phyloP scores from a whole-genome alignment of 2,113 vertebrate species.

The Cyphomyrus plagiostoma region DNA sequence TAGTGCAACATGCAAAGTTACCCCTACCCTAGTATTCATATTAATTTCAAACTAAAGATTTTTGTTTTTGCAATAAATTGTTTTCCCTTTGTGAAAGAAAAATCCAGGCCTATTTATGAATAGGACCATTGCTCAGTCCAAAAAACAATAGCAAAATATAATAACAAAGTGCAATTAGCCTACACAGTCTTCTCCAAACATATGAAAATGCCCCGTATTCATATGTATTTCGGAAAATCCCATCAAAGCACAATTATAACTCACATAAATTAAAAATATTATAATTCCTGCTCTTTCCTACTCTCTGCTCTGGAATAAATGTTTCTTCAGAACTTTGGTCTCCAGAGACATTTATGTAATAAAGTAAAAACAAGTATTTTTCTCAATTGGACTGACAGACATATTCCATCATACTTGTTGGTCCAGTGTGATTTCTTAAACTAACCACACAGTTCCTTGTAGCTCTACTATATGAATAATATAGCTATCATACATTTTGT shows the following conservation, averaged over 20 bases:
- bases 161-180: neutral
- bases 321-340: neutral
- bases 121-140: neutral
- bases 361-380: neutral
- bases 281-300: neutral
- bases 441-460: neutral
- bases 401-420: slow-evolving; percentile 10
- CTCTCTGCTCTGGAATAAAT: neutral
- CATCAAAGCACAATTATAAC: neutral
- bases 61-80: neutral
- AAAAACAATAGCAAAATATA: neutral
- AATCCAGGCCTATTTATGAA: neutral
- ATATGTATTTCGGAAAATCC: neutral
- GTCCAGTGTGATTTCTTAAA: neutral
- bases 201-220: neutral
- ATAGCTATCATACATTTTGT: neutral
- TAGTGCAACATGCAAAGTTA: neutral
- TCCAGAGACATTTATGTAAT: neutral
- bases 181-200: neutral
- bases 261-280: neutral
- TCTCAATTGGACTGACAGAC: slow-evolving; percentile 8
- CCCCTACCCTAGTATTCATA: neutral
- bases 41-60: neutral
- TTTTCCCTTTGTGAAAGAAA: neutral
- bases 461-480: neutral